Evolutionary conservation across 2,797 vertebrate genomes (phyloP), one percentile per base, ranked within the genome.

Genomic region (Chaetodon trifasciatus): DNA sequence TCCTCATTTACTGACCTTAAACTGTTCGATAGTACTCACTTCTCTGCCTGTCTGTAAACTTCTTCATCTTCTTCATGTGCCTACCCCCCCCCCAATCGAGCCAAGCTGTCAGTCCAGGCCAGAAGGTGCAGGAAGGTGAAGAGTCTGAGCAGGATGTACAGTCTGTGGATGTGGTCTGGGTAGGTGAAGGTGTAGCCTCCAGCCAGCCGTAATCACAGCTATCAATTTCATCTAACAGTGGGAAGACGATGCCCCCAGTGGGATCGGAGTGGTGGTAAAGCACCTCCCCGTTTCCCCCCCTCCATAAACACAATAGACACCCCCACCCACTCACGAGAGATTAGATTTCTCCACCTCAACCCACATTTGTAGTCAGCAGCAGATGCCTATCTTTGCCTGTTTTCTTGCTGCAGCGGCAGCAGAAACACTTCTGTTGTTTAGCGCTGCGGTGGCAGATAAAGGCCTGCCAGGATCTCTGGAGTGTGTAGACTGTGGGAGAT

Each of bases 341-440:
- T 94, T 47, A 47, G 24, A 76, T 94, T 93, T 71, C 90, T 52
- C 60, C 71, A 44, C 56, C 65, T 81, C 81, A 52, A 24, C 77
- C 83, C 82, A 3, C 69, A 84, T 71, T 57, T 81, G 79, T 85
- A 85, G 75, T 86, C 79, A 80, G 89, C 81, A 82, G 81, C 76
- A 90, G 94, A 94, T 93, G 76, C 69, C 84, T 94, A 95, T 94
- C 94, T 73, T 61, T 71, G 62, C 74, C 83, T 89, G 87, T 92
- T 82, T 63, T 77, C 61, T 74, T 61, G 52, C 67, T 89, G 86
- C 85, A 79, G 89, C 85, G 88, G 88, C 87, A 82, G 88, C 84
- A 90, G 32, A 85, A 90, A 87, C 88, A 89, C 77, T 76, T 39
- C 32, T 89, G 91, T 90, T 84, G 89, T 88, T 83, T 83, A 13